A percentile compares a stretch with the other conserved stretches of the same genome.
These are phyloP conservation scores for Hydractinia symbiolongicarpus DNA, from an alignment of 30 jellyfish, hydroid and myxozoan genomes.

Conservation along the genomic window DNA sequence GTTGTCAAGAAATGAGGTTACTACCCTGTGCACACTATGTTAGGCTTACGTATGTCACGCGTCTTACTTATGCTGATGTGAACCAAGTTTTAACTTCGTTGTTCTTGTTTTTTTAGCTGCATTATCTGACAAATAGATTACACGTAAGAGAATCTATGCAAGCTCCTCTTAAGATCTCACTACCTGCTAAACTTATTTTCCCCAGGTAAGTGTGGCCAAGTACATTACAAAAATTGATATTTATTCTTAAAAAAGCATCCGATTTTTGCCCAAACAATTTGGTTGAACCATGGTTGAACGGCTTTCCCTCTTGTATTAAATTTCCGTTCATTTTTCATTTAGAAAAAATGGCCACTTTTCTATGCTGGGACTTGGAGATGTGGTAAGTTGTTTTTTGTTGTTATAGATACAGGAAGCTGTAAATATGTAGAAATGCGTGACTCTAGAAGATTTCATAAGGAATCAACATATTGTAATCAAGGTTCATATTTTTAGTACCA, in stretches of 20 bases:
- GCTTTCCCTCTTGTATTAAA: too few species aligned
- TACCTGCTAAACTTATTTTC: slow-evolving; percentile 79
- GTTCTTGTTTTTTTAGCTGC: slow-evolving; percentile 22
- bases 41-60: too few species aligned
- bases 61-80: too few species aligned
- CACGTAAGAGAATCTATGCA: slow-evolving; percentile 18
- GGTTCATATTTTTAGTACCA: too few species aligned
- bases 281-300: too few species aligned
- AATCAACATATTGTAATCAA: too few species aligned
- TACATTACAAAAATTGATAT: neutral
- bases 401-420: neutral
- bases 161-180: slow-evolving; percentile 52
- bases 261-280: too few species aligned
- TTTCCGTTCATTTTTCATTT: neutral
- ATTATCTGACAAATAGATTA: slow-evolving; percentile 24
- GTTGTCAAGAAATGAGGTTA: too few species aligned
- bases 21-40: too few species aligned
- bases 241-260: too few species aligned
- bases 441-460: neutral
- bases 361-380: slow-evolving; percentile 93
- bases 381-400: slow-evolving; percentile 53
- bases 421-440: neutral
- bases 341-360: slow-evolving; percentile 62
- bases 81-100: neutral
- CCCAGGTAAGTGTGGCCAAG: slow-evolving; percentile 54